Conservation (phyloP, 2,888 invertebrate genomes). For the Dysmachus trigonus region DNA sequence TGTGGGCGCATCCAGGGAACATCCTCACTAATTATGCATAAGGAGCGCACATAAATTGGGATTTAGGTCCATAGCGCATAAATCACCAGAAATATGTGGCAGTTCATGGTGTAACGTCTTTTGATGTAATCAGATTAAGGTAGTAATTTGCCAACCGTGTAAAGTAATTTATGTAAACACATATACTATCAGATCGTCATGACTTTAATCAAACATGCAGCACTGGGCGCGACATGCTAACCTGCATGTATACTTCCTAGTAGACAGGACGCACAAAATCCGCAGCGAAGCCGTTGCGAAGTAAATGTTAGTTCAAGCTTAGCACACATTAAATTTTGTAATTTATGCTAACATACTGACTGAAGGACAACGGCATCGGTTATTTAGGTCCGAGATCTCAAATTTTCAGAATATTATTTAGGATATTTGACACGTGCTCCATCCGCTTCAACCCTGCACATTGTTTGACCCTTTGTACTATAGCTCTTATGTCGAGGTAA, state of each 20-base stretch:
- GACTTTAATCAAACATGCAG: conserved; percentile 26
- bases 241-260: conserved; percentile 38
- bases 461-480: conserved; percentile 12
- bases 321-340: conserved; percentile 49
- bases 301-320: conserved; percentile 48
- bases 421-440: conserved; percentile 10
- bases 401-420: conserved; percentile 14
- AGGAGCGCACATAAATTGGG: conserved; percentile 49
- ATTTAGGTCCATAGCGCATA: conserved; percentile 47
- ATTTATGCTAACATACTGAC: conserved; percentile 45
- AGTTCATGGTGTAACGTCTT: conserved; percentile 48
- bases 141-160: conserved; percentile 51
- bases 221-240: conserved; percentile 8
- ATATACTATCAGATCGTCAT: conserved; percentile 3
- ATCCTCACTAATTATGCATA: conserved; percentile 47
- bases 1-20: neutral
- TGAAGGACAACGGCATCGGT: conserved; percentile 34
- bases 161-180: conserved; percentile 50
- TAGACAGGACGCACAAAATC: conserved; percentile 39
- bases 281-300: conserved; percentile 30
- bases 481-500: neutral
- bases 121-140: conserved; percentile 51
- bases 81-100: conserved; percentile 50
- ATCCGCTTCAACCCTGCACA: neutral
- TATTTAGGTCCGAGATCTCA: conserved; percentile 34